phyloP scores from a whole-genome alignment of 2,888 invertebrate genomes.

The Acleris literana region DNA sequence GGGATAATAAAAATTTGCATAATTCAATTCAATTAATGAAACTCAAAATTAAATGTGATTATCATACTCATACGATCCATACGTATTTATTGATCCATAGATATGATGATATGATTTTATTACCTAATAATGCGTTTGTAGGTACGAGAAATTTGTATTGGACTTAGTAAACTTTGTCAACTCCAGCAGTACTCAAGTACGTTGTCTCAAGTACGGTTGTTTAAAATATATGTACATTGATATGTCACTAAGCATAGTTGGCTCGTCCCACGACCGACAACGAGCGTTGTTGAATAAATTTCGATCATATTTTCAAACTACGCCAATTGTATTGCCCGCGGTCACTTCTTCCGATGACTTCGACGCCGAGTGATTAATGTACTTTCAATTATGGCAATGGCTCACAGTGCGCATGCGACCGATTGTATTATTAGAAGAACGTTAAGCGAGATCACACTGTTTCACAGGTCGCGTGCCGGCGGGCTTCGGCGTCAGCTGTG shows the following conservation, averaged over 20 bases:
- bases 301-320: constrained; percentile 69
- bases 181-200: no score
- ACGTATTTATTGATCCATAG: no score
- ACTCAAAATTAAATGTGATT: no score
- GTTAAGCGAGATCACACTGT: constrained; percentile 63
- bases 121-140: no score
- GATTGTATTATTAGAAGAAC: constrained; percentile 70
- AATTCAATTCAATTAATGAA: no score
- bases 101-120: no score
- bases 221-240: not conserved
- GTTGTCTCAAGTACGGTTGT: not conserved
- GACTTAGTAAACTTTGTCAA: no score
- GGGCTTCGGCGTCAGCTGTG: constrained; percentile 49
- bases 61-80: no score
- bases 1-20: no score
- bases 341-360: constrained; percentile 50
- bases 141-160: no score
- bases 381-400: constrained; percentile 76
- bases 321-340: constrained; percentile 59
- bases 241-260: not conserved
- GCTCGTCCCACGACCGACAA: not conserved
- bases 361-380: constrained; percentile 69
- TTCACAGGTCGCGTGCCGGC: constrained; percentile 47
- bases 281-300: constrained; percentile 63
- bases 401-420: constrained; percentile 74